Conservation (phyloP, 1,140 invertebrate species). For the Parapsyche elsis region DNA sequence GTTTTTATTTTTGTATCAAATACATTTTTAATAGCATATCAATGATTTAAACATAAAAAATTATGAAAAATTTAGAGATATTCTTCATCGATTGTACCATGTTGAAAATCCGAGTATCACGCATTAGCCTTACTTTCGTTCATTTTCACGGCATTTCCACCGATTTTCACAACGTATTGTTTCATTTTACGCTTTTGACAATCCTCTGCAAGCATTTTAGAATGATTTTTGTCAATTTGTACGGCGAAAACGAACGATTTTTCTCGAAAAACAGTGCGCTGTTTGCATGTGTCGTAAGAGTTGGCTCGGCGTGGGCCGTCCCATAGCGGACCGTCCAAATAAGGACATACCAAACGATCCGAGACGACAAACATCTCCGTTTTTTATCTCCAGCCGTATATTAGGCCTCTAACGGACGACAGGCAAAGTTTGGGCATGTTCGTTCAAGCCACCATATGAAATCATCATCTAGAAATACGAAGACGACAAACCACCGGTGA, state of each 20-base stretch:
- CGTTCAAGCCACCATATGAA: constrained; percentile 47
- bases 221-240: background rate
- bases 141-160: too few species aligned
- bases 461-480: constrained; percentile 49
- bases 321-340: constrained; percentile 51
- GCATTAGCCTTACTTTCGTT: too few species aligned
- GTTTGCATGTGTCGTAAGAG: constrained; percentile 49
- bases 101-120: too few species aligned
- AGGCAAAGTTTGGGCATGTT: constrained; percentile 50
- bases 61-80: too few species aligned
- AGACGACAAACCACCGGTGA: background rate
- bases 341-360: constrained; percentile 55
- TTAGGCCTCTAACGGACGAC: constrained; percentile 52
- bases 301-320: constrained; percentile 48
- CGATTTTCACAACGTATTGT: too few species aligned
- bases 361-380: constrained; percentile 51
- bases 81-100: too few species aligned
- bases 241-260: background rate
- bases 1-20: too few species aligned
- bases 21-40: too few species aligned
- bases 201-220: background rate
- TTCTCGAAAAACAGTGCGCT: background rate
- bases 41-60: too few species aligned
- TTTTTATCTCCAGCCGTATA: constrained; percentile 48
- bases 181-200: background rate